These are phyloP conservation scores for Lamellibrachia luymesi DNA, from an alignment of 1,140 invertebrate genomes.

Conservation along the genomic window DNA sequence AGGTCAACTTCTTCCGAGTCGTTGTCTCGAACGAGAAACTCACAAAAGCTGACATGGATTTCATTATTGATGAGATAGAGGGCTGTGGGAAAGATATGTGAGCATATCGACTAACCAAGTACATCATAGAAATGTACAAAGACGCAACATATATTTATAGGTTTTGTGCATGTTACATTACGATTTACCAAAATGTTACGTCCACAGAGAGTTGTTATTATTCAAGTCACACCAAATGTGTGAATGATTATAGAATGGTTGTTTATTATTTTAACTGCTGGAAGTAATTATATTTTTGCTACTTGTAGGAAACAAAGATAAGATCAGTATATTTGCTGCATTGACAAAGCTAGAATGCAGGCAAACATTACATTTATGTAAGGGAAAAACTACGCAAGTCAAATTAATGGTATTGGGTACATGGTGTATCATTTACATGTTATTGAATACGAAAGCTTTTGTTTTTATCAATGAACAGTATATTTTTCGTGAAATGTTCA, in stretches of 20 bases:
- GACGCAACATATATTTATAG: not conserved
- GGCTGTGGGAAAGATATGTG: constrained; percentile 76
- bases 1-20: constrained; percentile 94
- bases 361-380: not conserved
- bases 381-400: not conserved
- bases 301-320: not conserved
- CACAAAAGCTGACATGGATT: constrained; percentile 84
- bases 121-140: not conserved
- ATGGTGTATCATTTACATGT: not conserved
- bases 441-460: not conserved
- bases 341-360: not conserved
- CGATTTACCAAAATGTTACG: not conserved
- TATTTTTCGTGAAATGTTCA: no score
- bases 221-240: not conserved
- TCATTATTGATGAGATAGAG: constrained; percentile 86
- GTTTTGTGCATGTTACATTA: not conserved
- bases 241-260: not conserved
- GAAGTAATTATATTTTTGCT: not conserved
- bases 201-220: not conserved
- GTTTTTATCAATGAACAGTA: no score
- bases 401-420: not conserved
- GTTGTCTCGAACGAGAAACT: constrained; percentile 93
- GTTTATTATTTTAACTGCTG: not conserved
- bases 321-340: not conserved
- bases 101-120: not conserved